phyloP scores from a whole-genome alignment of 2,888 invertebrate genomes.

The Drymonia ruficornis region DNA sequence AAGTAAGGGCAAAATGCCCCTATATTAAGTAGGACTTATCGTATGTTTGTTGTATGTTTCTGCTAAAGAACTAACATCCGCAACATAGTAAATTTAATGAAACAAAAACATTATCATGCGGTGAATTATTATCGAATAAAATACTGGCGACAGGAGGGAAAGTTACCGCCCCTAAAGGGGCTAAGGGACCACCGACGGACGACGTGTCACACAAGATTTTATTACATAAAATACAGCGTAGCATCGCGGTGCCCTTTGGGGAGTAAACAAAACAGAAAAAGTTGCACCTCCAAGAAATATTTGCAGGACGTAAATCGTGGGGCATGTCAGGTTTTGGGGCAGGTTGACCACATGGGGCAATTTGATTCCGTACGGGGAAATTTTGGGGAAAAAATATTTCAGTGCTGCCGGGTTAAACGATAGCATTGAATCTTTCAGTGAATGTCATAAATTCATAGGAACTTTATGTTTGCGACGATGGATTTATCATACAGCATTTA shows the following conservation, averaged over 20 bases:
- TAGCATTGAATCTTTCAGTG: too few species aligned
- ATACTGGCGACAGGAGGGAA: conserved; percentile 72
- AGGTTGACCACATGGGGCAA: too few species aligned
- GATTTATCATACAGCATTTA: too few species aligned
- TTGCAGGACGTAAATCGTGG: conserved; percentile 22
- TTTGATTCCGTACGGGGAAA: too few species aligned
- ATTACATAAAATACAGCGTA: conserved; percentile 69
- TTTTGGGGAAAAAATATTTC: too few species aligned
- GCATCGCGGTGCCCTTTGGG: conserved; percentile 59
- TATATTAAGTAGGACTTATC: too few species aligned
- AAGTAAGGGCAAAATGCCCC: too few species aligned
- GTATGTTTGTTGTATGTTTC: too few species aligned
- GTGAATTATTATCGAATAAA: conserved; percentile 75
- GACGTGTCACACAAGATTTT: conserved; percentile 69
- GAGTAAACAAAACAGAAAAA: conserved; percentile 56
- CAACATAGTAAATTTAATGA: conserved; percentile 56
- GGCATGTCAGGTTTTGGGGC: neutral
- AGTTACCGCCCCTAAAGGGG: conserved; percentile 73
- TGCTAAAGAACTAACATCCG: conserved; percentile 47
- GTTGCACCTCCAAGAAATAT: conserved; percentile 50
- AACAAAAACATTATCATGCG: conserved; percentile 49
- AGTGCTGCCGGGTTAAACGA: too few species aligned
- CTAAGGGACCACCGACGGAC: conserved; percentile 53
- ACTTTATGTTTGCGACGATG: too few species aligned
- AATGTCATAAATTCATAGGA: too few species aligned